Conservation (phyloP, 2,797 vertebrate genomes). For the Lateolabrax maculatus region DNA sequence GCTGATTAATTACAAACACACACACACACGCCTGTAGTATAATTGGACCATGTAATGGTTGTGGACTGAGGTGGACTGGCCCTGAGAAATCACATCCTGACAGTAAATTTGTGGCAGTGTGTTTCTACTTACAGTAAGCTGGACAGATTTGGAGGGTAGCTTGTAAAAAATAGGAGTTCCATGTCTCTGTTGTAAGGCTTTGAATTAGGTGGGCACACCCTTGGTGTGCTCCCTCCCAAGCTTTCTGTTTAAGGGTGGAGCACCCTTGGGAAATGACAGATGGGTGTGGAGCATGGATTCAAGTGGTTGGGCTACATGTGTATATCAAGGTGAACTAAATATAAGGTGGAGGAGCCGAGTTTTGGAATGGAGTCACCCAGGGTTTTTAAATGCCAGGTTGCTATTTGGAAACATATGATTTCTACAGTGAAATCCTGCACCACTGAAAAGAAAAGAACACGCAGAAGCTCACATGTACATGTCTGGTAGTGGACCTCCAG, state of each 20-base stretch:
- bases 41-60: slow-evolving; percentile 24
- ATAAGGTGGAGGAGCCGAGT: slow-evolving; percentile 42
- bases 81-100: slow-evolving; percentile 50
- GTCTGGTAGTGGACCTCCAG: slow-evolving; percentile 18
- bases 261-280: slow-evolving; percentile 63
- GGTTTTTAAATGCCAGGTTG: slow-evolving; percentile 65
- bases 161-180: slow-evolving; percentile 69
- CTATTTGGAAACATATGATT: slow-evolving; percentile 67
- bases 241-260: slow-evolving; percentile 71
- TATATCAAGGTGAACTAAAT: slow-evolving; percentile 76
- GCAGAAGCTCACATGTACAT: neutral
- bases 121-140: slow-evolving; percentile 65
- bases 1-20: slow-evolving; percentile 32
- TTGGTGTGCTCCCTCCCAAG: slow-evolving; percentile 30
- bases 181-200: slow-evolving; percentile 43
- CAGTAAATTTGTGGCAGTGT: slow-evolving; percentile 71
- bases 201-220: slow-evolving; percentile 57
- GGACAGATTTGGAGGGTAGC: slow-evolving; percentile 64
- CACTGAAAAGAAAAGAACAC: slow-evolving; percentile 40
- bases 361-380: slow-evolving; percentile 33
- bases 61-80: slow-evolving; percentile 48
- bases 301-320: slow-evolving; percentile 63
- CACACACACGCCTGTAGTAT: neutral
- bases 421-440: slow-evolving; percentile 41
- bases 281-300: slow-evolving; percentile 46